Conservation (phyloP, 2,888 invertebrate species). For the Priocnemis perturbator region DNA sequence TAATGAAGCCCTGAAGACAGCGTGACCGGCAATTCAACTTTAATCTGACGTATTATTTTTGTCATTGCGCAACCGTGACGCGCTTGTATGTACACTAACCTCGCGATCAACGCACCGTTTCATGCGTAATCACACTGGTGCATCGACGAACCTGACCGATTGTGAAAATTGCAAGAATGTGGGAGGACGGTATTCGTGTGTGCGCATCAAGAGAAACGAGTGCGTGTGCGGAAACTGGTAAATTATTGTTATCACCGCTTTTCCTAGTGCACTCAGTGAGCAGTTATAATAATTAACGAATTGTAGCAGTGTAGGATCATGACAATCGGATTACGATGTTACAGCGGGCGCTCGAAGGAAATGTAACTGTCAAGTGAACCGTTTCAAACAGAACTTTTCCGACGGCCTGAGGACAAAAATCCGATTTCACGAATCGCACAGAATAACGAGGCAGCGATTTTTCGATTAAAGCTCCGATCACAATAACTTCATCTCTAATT, state of each 20-base stretch:
- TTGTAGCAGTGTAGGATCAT: slow-evolving; percentile 13
- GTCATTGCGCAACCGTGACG: slow-evolving; percentile 48
- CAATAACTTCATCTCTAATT: no score
- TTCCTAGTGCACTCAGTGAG: slow-evolving; percentile 2
- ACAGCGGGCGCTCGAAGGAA: no score
- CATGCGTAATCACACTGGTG: slow-evolving; percentile 18
- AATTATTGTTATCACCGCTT: slow-evolving; percentile 10
- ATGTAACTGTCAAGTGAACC: no score
- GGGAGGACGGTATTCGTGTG: background rate
- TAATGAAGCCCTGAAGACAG: slow-evolving; percentile 33
- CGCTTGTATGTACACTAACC: slow-evolving; percentile 36
- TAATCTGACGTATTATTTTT: slow-evolving; percentile 52
- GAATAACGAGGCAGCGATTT: no score
- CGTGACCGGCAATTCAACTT: slow-evolving; percentile 50
- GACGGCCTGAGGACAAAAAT: no score
- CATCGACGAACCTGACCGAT: slow-evolving; percentile 11
- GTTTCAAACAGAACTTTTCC: no score
- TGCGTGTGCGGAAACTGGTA: slow-evolving; percentile 22
- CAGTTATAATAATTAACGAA: slow-evolving; percentile 20
- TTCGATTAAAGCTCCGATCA: no score
- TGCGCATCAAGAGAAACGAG: slow-evolving; percentile 1
- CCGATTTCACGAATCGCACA: no score
- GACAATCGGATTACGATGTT: slow-evolving; percentile 13
- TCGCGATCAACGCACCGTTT: slow-evolving; percentile 56
- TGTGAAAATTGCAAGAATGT: slow-evolving; percentile 30